Conservation (phyloP, 2,113 vertebrate species). For the Egretta garzetta region DNA sequence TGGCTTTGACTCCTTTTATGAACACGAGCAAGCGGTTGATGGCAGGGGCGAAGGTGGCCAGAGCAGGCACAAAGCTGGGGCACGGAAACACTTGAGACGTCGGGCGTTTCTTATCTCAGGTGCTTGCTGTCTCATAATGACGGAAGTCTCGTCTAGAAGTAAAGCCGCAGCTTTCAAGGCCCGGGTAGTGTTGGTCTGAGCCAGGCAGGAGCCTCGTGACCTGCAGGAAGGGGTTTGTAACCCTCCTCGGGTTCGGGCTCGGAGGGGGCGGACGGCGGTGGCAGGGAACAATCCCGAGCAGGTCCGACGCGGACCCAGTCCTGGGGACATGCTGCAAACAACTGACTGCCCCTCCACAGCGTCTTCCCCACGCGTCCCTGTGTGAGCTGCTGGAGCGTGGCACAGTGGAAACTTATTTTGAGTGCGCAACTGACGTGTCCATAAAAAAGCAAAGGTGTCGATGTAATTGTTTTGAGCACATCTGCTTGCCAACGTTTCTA, state of each 20-base stretch:
- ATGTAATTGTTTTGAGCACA: neutral
- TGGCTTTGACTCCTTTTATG: neutral
- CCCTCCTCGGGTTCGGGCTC: neutral
- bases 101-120: neutral
- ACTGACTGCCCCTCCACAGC: neutral
- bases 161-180: neutral
- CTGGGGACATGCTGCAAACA: neutral
- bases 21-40: neutral
- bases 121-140: neutral
- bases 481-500: neutral
- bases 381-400: neutral
- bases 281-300: neutral
- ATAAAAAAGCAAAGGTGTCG: neutral
- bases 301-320: fast-evolving
- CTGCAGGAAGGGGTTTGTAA: neutral
- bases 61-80: neutral
- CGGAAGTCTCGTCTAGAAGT: neutral
- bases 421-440: neutral
- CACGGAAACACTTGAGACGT: neutral
- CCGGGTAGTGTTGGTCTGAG: neutral
- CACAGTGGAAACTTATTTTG: neutral
- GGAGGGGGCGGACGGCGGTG: neutral
- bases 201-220: neutral
- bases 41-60: neutral
- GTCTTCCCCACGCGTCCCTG: fast-evolving